Base-by-base conservation (phyloP, 2,113 vertebrate species). In the Excalfactoria chinensis region DNA sequence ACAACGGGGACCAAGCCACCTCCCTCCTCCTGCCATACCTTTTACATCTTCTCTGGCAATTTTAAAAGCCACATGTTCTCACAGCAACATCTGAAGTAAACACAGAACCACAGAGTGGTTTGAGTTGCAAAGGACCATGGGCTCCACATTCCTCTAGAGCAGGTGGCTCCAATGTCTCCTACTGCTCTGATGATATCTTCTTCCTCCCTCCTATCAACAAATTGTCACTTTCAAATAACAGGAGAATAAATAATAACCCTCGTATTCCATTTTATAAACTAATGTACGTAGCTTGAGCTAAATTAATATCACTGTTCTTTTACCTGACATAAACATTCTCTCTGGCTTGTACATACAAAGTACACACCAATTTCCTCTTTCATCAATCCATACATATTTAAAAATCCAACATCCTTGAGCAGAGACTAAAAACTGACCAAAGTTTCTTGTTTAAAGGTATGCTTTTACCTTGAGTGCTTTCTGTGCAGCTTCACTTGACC, bases 401-500 rank as follows among this genome's bases (percentile, higher is more conserved):
- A 70, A 87, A 68, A 55, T 43, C 22, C 74, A 80, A 37, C 20
- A 73, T 46, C 28, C 40, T 83, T 71, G 60, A 76, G 35, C 35
- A 76, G 68, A 68, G 30, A 75, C 63, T 68, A 26, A 44, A 77
- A 53, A 11, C 6, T 49, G 75, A 44, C 30, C 6, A 20, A 26
- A 88, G 4, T 58, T 21, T 23, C 35, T 14, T 34, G 4, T 25
- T 64, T 22, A 79, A 56, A 49, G 63, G 66, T 23, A 66, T 6
- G 6, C 34, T 20, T 95, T 80, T 98, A 99, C 99, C 98, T 99
- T 99, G 75, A 99, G 98, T 91, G 98, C 97, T 96, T 98, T 99
- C 98, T 99, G 99, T 3, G 99, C 99, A 58, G 97, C 75, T 95
- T 99, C 98, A 87, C 99, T 99, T 94, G 99, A 99, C 96, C 99